A percentile compares a stretch with the other conserved stretches of the same genome.
Evolutionary conservation across 37 sponge, comb jelly and placozoan species (phyloP).

Genomic region (Theonella swinhoei): DNA sequence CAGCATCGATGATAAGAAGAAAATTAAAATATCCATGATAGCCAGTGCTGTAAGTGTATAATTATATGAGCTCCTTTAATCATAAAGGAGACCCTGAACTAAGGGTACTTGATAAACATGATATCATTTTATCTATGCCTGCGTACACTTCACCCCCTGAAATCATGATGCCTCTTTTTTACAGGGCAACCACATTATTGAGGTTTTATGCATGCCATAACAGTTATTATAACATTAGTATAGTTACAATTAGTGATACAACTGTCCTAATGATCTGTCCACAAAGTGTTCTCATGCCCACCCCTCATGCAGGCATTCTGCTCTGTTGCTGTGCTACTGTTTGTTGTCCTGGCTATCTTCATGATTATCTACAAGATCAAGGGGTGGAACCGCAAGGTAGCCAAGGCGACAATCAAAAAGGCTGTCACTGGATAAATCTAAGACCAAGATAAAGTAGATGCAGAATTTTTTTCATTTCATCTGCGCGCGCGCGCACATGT

Average conservation of each 20-base stretch:
- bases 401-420: slow-evolving; percentile 58
- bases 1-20: neutral
- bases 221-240: too few relatives aligned
- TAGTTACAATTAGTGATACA: too few relatives aligned
- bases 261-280: neutral
- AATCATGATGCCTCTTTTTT: too few relatives aligned
- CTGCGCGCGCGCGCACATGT: too few relatives aligned
- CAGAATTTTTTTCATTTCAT: too few relatives aligned
- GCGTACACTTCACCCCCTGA: too few relatives aligned
- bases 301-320: slow-evolving; percentile 34
- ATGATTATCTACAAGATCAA: slow-evolving; percentile 28
- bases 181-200: neutral
- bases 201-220: too few relatives aligned
- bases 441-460: too few relatives aligned
- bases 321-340: neutral
- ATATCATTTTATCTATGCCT: too few relatives aligned
- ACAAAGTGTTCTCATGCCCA: neutral
- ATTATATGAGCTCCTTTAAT: too few relatives aligned
- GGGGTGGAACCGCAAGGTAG: slow-evolving; percentile 45
- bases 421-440: slow-evolving; percentile 33
- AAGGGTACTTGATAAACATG: too few relatives aligned
- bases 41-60: slow-evolving; percentile 9
- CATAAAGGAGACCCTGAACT: too few relatives aligned
- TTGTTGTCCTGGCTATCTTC: neutral
- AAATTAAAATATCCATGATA: neutral